phyloP scores from a whole-genome alignment of 37 sponge, comb jelly and placozoan species.

The Ephydatia muelleri region DNA sequence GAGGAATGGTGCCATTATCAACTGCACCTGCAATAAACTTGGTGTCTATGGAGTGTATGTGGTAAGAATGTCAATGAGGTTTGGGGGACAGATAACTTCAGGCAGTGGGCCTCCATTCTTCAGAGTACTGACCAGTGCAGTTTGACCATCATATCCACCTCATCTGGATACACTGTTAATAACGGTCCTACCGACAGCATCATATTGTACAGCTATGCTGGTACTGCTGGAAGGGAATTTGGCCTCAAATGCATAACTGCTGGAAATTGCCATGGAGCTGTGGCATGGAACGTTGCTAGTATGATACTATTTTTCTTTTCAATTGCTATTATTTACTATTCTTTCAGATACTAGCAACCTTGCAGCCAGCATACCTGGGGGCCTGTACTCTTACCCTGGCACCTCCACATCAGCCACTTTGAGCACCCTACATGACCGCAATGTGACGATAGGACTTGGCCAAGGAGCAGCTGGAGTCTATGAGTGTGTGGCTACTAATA shows the following conservation, averaged over 20 bases:
- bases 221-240: background rate
- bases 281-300: background rate
- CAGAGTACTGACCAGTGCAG: background rate
- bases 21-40: background rate
- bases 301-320: background rate
- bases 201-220: background rate
- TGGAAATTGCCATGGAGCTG: background rate
- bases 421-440: background rate
- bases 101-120: too few relatives aligned
- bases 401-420: background rate
- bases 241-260: background rate
- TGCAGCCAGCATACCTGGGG: background rate
- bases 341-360: background rate
- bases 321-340: background rate
- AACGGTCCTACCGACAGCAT: background rate
- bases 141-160: too few relatives aligned
- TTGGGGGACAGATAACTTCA: background rate
- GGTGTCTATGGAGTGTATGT: constrained; percentile 11
- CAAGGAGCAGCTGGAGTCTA: constrained; percentile 9
- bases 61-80: background rate
- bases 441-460: constrained; percentile 22
- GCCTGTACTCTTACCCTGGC: background rate
- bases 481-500: constrained; percentile 21
- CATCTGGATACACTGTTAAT: too few relatives aligned
- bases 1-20: background rate